Base-by-base conservation (phyloP, 2,888 invertebrate species). In the Dermolepida albohirtum region DNA sequence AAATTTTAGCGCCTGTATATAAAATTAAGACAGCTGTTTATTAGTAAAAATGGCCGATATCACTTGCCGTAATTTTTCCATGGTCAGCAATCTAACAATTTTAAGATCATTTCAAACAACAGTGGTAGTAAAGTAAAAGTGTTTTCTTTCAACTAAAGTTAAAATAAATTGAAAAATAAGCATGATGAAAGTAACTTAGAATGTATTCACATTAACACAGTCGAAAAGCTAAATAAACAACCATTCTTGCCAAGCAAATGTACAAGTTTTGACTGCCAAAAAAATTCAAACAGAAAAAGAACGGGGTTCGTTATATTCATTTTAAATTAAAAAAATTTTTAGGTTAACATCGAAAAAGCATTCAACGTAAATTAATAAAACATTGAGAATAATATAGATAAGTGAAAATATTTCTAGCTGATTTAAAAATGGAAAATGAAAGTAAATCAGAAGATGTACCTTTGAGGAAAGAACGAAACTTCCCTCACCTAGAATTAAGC, bases 401-500 rank as follows among this genome's bases (percentile, higher is more conserved):
- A 40, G 17, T 39, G 41, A 41, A 29, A n/a, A 41, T 52, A 29
- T 54, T 65, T 17, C 43, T 41, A 34, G 27, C 43, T 51, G 52
- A 40, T 17, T 40, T 12, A 16, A 47, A 63, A 43, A 62, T 62
- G 54, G 69, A 69, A 57, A 69, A 65, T 34, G 65, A 69, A 27
- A 51, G 62, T 39, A 66, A 65, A 62, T 41, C 67, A 22, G 52
- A 59, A 5, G 69, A 69, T n/a, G 71, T 69, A 40, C 67, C 69
- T 40, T 16, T 64, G 17, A 55, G 67, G 71, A 75, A 71, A 49
- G 77, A 78, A 62, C 74, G 79, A 16, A 79, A 76, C 57, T 79
- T 78, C 71, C 78, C 79, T n/a, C 76, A 70, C 50, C 72, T 83
- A 41, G 78, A 82, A 59, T 73, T 83, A 11, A 76, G 76, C 41